Base-by-base conservation (phyloP, 2,113 vertebrate species). In the Coptodon bakossiorum region DNA sequence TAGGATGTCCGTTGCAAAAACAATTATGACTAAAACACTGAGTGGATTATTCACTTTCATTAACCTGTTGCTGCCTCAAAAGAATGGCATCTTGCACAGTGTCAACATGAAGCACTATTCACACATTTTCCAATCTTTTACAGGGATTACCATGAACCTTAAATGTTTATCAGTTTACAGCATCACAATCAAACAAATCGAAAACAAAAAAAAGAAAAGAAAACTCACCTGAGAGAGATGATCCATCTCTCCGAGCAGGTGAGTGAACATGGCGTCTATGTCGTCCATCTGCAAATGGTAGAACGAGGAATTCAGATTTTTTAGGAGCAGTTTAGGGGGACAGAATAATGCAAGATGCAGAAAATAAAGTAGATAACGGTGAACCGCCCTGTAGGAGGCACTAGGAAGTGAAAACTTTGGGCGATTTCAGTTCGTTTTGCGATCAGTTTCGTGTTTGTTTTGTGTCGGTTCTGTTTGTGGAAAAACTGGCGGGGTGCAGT, bases 201-300 rank as follows among this genome's bases (percentile, higher is more conserved):
- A 53, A 45, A 45, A 29, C 10, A 36, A 38, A 66, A 66, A 6
- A 36, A 17, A 22, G 8, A 29, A 80, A 43, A 43, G 11, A 17
- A n/a, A 14, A 27, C 93, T 95, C 94, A 99, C 98, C 97, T 98
- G 97, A 40, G 97, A 97, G 83, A 99, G 95, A 91, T 98, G 94
- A 89, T 99, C 97, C 93, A 99, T 99, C 92, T 99, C 98, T 88
- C 98, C 97, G 54, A 99, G 96, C 92, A 99, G 95, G 90, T 97
- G 93, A 81, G 96, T 97, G 96, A 99, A 98, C 97, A 98, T 98
- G 92, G 97, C 96, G 40, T 99, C 98, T 86, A 99, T 98, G 84
- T 99, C 97, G 5, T 98, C 98, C 98, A 99, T 99, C 98, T 99
- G 95, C 92, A 85, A 96, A 82, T 0, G 19, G 17, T 0, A 45